Evolutionary conservation across 2,113 vertebrate species (phyloP).

Genomic region (Nannobrachium achirus): DNA sequence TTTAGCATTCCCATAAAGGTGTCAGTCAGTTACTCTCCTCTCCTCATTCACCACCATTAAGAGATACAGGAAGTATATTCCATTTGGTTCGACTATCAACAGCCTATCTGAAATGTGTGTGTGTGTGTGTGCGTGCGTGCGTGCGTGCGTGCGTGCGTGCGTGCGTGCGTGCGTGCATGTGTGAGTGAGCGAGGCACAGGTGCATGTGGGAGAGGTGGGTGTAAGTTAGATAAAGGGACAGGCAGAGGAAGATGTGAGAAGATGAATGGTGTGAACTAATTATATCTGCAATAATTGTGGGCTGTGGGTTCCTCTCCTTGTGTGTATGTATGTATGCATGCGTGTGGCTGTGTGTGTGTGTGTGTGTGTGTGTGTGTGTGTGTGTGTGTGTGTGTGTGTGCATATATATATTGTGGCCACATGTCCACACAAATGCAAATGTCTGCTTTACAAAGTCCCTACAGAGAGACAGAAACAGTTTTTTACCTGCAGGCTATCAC

Average conservation of each 20-base stretch:
- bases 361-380: neutral
- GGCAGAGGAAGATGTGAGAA: neutral
- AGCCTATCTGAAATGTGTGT: neutral
- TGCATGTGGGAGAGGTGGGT: neutral
- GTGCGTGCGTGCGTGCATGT: neutral
- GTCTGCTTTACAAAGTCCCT: too few species aligned
- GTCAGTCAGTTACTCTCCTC: neutral
- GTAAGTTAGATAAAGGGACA: neutral
- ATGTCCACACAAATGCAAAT: too few species aligned
- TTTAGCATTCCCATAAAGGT: slow-evolving; percentile 35
- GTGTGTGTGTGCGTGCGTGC: neutral
- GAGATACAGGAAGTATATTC: neutral
- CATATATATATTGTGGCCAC: too few species aligned
- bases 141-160: slow-evolving; percentile 1
- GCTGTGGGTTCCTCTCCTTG: neutral
- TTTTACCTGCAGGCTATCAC: too few species aligned
- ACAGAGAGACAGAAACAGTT: too few species aligned
- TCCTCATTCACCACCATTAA: slow-evolving; percentile 7
- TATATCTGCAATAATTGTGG: neutral
- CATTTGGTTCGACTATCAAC: neutral
- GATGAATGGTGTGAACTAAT: neutral
- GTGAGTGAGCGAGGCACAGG: neutral
- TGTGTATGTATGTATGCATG: neutral
- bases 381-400: slow-evolving; percentile 2
- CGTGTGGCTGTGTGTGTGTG: neutral